A percentile compares a stretch with the other conserved stretches of the same genome.
Evolutionary conservation across 1,140 invertebrate species (phyloP).

Genomic region (Papilio machaon): DNA sequence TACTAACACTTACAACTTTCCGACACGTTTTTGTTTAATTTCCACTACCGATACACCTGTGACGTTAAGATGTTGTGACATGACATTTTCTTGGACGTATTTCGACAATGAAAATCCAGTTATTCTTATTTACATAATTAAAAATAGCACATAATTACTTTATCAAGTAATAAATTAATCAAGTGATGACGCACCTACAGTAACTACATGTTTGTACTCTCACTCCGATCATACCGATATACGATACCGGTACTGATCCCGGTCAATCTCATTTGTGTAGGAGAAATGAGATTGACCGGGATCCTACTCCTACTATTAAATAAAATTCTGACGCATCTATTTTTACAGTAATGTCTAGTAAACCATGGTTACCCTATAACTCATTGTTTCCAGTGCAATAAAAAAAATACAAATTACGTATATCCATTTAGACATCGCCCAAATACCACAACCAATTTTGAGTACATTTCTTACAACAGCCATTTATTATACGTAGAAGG

Average conservation of each 20-base stretch:
- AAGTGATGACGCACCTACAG: background rate
- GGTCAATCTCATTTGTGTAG: background rate
- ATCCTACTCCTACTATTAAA: background rate
- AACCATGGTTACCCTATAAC: background rate
- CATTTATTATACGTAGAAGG: too few relatives aligned
- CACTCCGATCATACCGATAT: too few relatives aligned
- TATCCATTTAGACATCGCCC: background rate
- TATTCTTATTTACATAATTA: background rate
- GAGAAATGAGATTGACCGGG: too few relatives aligned
- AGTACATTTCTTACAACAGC: background rate
- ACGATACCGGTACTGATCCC: too few relatives aligned
- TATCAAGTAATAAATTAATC: background rate
- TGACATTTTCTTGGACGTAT: too few relatives aligned
- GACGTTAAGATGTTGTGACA: too few relatives aligned
- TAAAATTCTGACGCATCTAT: background rate
- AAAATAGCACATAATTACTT: too few relatives aligned
- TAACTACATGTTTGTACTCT: background rate
- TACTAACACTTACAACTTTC: background rate
- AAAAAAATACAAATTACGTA: background rate
- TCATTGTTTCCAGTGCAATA: conserved; percentile 11
- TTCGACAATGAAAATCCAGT: too few relatives aligned
- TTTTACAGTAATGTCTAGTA: background rate
- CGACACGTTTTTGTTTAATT: background rate
- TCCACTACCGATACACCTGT: background rate
- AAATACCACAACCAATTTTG: background rate